Evolutionary conservation across 2,797 vertebrate genomes (phyloP), one percentile per base, ranked within the genome.

Genomic region (Dendrocincla fuliginosa): DNA sequence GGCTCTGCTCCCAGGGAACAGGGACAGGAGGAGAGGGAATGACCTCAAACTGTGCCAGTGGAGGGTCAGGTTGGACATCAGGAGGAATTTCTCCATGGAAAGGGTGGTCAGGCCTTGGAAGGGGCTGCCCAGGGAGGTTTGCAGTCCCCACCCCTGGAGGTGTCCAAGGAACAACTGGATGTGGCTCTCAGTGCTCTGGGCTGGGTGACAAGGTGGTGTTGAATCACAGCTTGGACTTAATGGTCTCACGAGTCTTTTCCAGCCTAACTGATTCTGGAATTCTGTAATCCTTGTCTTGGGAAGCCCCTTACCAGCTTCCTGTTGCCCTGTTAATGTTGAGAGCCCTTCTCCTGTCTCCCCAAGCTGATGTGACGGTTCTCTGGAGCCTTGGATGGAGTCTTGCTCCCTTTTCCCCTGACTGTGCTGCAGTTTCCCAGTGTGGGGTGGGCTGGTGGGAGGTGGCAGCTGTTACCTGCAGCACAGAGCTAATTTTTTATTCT

Each of bases 401-500:
- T 23, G 70, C 71, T 87, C 10, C 64, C 37, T 79, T 25, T 68
- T 65, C 96, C 84, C 95, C 86, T 96, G 96, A 87, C 22, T 42
- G 56, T 67, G 30, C 82, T 24, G 9, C 47, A 25, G 47, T 44
- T 87, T 71, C 78, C 70, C 96, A 90, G 90, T 35, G 76, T 75
- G 82, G 77, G 71, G 35, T 56, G 18, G 32, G 44, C 32, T 47
- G 92, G 52, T 53, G 84, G 94, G 90, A 89, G 49, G 10, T 37
- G 50, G 67, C 32, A 52, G 24, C 53, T 27, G 6, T 61, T 33
- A 8, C 5, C 33, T 47, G 69, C 67, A 33, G 30, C 83, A 24
- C 20, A 3, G 9, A 33, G 18, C 9, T 89, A 11, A 74, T 74
- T 3, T 15, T 47, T 78, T n/a, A 9, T 73, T 71, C 25, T 57